phyloP scores from a whole-genome alignment of 92 coral and sea anemone species.

The Plumapathes pennacea region DNA sequence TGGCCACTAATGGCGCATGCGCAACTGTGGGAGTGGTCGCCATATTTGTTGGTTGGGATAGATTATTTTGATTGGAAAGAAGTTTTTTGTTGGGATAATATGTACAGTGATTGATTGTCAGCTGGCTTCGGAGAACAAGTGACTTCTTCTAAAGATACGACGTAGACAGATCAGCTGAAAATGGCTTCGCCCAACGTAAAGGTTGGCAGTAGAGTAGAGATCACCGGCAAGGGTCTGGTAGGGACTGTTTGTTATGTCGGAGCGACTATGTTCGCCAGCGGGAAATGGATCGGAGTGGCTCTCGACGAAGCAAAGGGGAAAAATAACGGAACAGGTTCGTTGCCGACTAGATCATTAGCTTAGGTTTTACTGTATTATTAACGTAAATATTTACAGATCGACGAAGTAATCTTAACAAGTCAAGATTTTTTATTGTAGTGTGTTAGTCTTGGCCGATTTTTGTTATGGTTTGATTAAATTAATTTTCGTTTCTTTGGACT shows the following conservation, averaged over 20 bases:
- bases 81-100: no score
- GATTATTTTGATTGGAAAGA: no score
- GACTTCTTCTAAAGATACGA: no score
- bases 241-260: slow-evolving; percentile 98
- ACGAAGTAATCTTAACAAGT: no score
- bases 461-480: neutral
- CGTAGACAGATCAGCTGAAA: no score
- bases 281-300: slow-evolving; percentile 98
- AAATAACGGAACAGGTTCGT: slow-evolving; percentile 94
- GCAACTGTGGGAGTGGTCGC: slow-evolving; percentile 18
- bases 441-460: neutral
- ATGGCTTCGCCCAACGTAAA: slow-evolving; percentile 71
- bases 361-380: no score
- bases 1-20: slow-evolving; percentile 47
- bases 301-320: slow-evolving; percentile 93
- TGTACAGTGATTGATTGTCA: no score
- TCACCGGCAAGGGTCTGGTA: slow-evolving; percentile 74
- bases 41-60: slow-evolving; percentile 52
- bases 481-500: no score
- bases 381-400: no score
- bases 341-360: no score
- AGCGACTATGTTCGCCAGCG: slow-evolving; percentile 92
- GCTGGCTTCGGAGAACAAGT: no score
- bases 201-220: slow-evolving; percentile 85
- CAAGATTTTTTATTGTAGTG: neutral